Evolutionary conservation across 1,140 invertebrate genomes (phyloP), one percentile per base, ranked within the genome.

Genomic region (Drosophila setifemur): DNA sequence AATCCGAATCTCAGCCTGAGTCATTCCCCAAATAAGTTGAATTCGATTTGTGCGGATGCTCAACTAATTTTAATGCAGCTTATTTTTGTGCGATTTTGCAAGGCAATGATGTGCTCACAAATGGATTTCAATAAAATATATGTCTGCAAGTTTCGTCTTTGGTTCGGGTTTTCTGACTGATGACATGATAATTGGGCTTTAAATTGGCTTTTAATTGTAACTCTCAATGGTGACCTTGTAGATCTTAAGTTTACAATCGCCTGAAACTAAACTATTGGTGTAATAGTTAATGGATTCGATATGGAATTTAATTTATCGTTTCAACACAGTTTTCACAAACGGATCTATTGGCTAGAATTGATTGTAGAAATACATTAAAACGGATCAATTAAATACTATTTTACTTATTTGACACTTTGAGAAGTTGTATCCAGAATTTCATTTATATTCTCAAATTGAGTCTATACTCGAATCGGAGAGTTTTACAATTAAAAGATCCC

Each of bases 401-500:
- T n/a, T n/a, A n/a, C n/a, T n/a, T n/a, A n/a, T n/a, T n/a, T n/a
- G n/a, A n/a, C n/a, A n/a, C n/a, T n/a, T n/a, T 16, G 3, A 16
- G 9, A 26, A 16, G 8, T 48, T n/a, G 25, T 23, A 45, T 40
- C 14, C 12, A 12, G 0, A 42, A n/a, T 4, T 50, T n/a, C 3
- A 3, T n/a, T n/a, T n/a, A n/a, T n/a, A n/a, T n/a, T n/a, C n/a
- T n/a, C n/a, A n/a, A n/a, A n/a, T n/a, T n/a, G n/a, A n/a, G n/a
- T n/a, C n/a, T n/a, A 73, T 52, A 44, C 23, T 28, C 25, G 44
- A 43, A 53, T 60, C 43, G 37, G 45, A 52, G 48, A 69, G 69
- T 33, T 73, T 70, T 53, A 74, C 76, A 85, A 78, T 83, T 85
- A 83, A 70, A 57, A 76, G 82, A 78, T 70, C 66, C 54, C 54